Evolutionary conservation across 2,888 invertebrate genomes (phyloP).

Genomic region (Netelia virgata): DNA sequence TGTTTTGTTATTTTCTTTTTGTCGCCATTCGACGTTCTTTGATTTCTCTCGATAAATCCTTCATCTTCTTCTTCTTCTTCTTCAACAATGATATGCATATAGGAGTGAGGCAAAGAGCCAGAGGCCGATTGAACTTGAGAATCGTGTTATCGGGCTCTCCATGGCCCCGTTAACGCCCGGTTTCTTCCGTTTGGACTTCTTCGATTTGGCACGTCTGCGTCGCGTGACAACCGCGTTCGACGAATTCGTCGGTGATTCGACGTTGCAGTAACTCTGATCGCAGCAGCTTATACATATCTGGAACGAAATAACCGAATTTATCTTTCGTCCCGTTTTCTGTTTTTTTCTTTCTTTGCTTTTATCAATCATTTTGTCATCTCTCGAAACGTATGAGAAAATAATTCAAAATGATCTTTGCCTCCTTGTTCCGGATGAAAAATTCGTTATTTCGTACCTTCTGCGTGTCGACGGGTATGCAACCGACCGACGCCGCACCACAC

Average conservation of each 20-base stretch:
- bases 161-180: constrained; percentile 73
- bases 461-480: constrained; percentile 88
- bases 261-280: constrained; percentile 88
- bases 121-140: constrained; percentile 73
- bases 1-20: constrained; percentile 12
- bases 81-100: constrained; percentile 82
- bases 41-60: constrained; percentile 12
- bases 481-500: constrained; percentile 87
- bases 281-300: constrained; percentile 89
- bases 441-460: constrained; percentile 85
- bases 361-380: constrained; percentile 18
- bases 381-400: constrained; percentile 21
- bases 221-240: constrained; percentile 86
- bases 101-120: constrained; percentile 78
- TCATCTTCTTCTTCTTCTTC: constrained; percentile 35
- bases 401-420: constrained; percentile 9
- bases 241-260: constrained; percentile 87
- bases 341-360: background rate
- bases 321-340: constrained; percentile 32
- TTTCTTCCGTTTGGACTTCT: constrained; percentile 78
- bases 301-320: constrained; percentile 83
- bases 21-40: constrained; percentile 12
- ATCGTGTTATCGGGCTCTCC: constrained; percentile 59
- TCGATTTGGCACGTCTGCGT: constrained; percentile 80
- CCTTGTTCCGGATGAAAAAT: constrained; percentile 63